These are phyloP conservation scores for Leptobrachium leishanense DNA, from an alignment of 2,113 vertebrate species.

Conservation along the genomic window DNA sequence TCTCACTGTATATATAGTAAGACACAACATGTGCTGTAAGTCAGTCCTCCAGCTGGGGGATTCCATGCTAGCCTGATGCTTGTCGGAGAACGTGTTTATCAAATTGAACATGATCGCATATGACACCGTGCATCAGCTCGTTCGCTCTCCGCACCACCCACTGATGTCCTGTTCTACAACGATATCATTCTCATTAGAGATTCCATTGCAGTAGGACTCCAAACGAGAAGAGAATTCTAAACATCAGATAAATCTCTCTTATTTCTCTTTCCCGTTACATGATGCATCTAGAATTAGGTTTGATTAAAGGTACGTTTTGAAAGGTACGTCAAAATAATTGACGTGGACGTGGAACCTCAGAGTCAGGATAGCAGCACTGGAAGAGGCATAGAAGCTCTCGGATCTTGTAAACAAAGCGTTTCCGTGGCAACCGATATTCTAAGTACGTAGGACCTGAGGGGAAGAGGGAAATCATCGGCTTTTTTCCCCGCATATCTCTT, in stretches of 20 bases:
- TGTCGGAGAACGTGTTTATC: neutral
- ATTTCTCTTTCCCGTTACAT: neutral
- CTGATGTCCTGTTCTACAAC: neutral
- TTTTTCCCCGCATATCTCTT: neutral
- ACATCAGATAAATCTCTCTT: neutral
- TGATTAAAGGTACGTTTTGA: neutral
- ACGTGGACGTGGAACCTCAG: slow-evolving; percentile 1
- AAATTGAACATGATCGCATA: neutral
- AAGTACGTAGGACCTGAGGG: neutral
- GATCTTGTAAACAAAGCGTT: slow-evolving; percentile 32
- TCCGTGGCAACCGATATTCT: slow-evolving; percentile 19
- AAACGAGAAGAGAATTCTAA: slow-evolving; percentile 1
- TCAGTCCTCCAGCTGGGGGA: neutral
- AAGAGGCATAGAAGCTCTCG: slow-evolving; percentile 1
- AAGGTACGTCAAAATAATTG: slow-evolving; percentile 1
- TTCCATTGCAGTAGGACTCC: neutral
- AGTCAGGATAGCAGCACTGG: neutral
- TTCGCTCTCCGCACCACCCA: neutral
- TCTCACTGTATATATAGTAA: neutral
- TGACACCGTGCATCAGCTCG: neutral
- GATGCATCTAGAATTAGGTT: neutral
- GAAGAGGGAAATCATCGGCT: slow-evolving; percentile 11
- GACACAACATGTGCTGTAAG: neutral
- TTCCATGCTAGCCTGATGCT: neutral
- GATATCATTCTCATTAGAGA: slow-evolving; percentile 25